Base-by-base conservation (phyloP, 2,797 vertebrate species). In the Propithecus perrieri region DNA sequence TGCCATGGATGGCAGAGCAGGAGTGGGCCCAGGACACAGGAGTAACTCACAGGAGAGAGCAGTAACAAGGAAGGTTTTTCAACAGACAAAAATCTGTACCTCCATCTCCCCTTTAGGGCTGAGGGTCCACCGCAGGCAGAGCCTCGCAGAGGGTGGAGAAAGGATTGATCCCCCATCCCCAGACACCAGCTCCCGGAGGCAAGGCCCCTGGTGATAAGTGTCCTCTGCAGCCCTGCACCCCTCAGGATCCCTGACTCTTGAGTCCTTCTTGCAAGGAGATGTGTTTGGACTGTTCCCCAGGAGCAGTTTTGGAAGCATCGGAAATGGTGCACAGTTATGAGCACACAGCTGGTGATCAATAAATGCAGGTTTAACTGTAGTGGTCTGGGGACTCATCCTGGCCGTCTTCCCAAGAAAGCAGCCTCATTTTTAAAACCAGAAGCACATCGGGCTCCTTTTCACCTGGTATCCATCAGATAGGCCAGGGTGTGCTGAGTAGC, bases 1-100 rank as follows among this genome's bases (percentile, higher is more conserved):
- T 0, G 3, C 26, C 38, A 7, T 3, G 0, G 0, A 15, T 2
- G 8, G 43, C 14, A 5, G 1, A 4, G 24, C 33, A 35, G 20
- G 3, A 7, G 12, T 67, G 38, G 65, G 18, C 24, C 38, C 7
- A 10, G 46, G 59, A 12, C n/a, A 1, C 5, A 26, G 61, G 65
- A 38, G 33, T 7, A 26, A 61, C 10, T 12, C 8, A 2, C 33
- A 30, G 48, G 43, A 46, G 13, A 43, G n/a, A 15, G 67, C 7
- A 7, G 12, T 30, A 22, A 15, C 11, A 0, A 67, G 30, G 55
- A 10, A 59, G 53, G 22, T 3, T 28, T 4, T 4, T 80, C n/a
- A 26, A 55, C 50, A 76, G 24, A 5, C 1, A 7, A 35, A 91
- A 75, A 7, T 9, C 65, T 78, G 76, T 22, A 26, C 46, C 43